Evolutionary conservation across 1,140 invertebrate genomes (phyloP), one percentile per base, ranked within the genome.

Genomic region (Penaeus chinensis): DNA sequence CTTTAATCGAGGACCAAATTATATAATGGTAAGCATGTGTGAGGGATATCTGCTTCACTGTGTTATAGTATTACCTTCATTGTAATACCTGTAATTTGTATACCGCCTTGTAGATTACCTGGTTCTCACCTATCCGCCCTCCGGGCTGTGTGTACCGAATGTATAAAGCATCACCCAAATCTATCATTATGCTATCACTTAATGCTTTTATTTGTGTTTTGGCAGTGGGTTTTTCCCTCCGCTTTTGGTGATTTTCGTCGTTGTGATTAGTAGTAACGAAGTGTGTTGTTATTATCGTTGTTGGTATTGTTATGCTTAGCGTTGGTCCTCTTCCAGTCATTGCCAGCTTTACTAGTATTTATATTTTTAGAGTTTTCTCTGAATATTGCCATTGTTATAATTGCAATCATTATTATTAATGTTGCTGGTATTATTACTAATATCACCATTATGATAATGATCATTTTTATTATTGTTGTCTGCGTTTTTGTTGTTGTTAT

Each of bases 61-160:
- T 47, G 32, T 47, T 32, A 37, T 76, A 71, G 54, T 54, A 61
- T 20, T 10, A 47, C 10, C 22, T 60, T 76, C 74, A 84, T 24
- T 47, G 42, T 76, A 74, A 84, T 84, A 61, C 82, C 69, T 69
- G 82, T 76, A 42, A 84, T 84, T 84, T 76, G 82, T 65, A 27
- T 18, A 54, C 32, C 24, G 82, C 42, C 4, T 71, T 27, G 76
- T 42, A 76, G 69, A 42, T 54, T 32, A 71, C 32, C 66, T 32
- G 32, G n/a, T 32, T 71, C 66, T 71, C 20, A n/a, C 66, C 66
- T 32, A n/a, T 71, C 66, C 32, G 32, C 32, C 66, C 22, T 32
- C 32, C 66, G n/a, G n/a, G n/a, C 66, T 71, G n/a, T 71, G n/a
- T 71, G 66, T 71, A 16, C 66, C 32, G 10, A 54, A 54, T 13